These are phyloP conservation scores for Epinephelus coioides DNA, from an alignment of 2,797 vertebrate genomes.

Conservation along the genomic window DNA sequence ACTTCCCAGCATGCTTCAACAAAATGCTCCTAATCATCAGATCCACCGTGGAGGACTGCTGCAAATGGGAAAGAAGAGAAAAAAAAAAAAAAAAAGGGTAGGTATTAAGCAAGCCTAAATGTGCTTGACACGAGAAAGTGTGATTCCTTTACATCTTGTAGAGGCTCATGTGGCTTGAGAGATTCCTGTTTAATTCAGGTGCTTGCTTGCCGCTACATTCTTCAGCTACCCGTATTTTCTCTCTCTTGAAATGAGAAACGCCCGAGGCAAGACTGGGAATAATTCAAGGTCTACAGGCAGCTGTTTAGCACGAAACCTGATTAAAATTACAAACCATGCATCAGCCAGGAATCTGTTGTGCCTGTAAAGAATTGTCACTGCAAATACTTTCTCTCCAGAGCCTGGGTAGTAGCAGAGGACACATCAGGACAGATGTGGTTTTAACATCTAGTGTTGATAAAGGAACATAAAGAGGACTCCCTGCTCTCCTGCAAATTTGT, in stretches of 20 bases:
- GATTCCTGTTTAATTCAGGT: conserved; percentile 77
- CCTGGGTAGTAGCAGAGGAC: conserved; percentile 39
- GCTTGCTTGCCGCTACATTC: conserved; percentile 71
- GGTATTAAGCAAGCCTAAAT: conserved; percentile 72
- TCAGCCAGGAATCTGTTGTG: conserved; percentile 72
- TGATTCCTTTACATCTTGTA: conserved; percentile 70
- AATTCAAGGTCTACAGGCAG: conserved; percentile 84
- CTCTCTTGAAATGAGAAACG: conserved; percentile 78
- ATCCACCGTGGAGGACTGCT: conserved; percentile 97
- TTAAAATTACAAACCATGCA: conserved; percentile 85
- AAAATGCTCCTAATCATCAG: conserved; percentile 99
- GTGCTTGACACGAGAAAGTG: conserved; percentile 63
- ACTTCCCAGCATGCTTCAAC: conserved; percentile 96
- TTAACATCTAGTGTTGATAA: conserved; percentile 49
- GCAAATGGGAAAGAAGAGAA: conserved; percentile 62
- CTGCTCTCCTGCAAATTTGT: conserved; percentile 25
- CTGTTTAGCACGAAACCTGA: conserved; percentile 84
- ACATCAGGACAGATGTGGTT: conserved; percentile 53
- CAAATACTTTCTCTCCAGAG: conserved; percentile 68
- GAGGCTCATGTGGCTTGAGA: conserved; percentile 74
- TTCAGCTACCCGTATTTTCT: conserved; percentile 68
- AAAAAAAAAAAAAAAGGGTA: background rate
- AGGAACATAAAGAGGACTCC: conserved; percentile 42
- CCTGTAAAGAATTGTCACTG: conserved; percentile 73
- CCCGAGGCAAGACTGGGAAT: conserved; percentile 79